Evolutionary conservation across 1,140 invertebrate species (phyloP), one percentile per base, ranked within the genome.

Genomic region (Ephestia elutella): DNA sequence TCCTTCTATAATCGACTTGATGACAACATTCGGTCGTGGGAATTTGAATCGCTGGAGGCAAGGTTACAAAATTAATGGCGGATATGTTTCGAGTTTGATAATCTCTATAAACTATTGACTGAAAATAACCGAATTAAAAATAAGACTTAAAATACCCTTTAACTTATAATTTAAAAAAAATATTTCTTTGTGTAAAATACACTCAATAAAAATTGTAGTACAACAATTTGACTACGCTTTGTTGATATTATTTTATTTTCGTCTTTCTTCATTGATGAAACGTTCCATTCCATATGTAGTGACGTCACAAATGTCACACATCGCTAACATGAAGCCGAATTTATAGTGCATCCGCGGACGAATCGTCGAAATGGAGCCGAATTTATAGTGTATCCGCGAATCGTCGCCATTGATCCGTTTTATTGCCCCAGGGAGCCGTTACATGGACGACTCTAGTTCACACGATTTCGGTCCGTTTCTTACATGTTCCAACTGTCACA

Each of bases 381-480:
- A 61, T 61, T 61, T 61, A 61, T 56, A 32, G 59, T 48, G 54
- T 53, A 50, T 56, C 54, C 17, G 19, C 32, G 54, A 61, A 61
- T 61, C 50, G 65, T 63, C 65, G 49, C 62, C 62, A 61, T 60
- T 59, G 65, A 58, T 67, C 58, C 59, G 57, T 63, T 67, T 67
- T 67, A 67, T 67, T 59, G 62, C 56, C 65, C 38, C 38, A 5
- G 38, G 38, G 38, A 44, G 38, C 38, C 38, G 38, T 4, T 35
- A 35, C 13, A 44, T 44, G 15, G 38, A 32, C 38, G 38, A 15
- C n/a, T 44, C 38, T 15, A 10, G 38, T 44, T 44, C 38, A 44
- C 38, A 10, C 5, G 13, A 13, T 8, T 44, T n/a, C 13, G 38
- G 13, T 1, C n/a, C 30, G 30, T 9, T 32, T 32, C 30, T 32